Base-by-base conservation (phyloP, 2,888 invertebrate species). In the Agrochola circellaris region DNA sequence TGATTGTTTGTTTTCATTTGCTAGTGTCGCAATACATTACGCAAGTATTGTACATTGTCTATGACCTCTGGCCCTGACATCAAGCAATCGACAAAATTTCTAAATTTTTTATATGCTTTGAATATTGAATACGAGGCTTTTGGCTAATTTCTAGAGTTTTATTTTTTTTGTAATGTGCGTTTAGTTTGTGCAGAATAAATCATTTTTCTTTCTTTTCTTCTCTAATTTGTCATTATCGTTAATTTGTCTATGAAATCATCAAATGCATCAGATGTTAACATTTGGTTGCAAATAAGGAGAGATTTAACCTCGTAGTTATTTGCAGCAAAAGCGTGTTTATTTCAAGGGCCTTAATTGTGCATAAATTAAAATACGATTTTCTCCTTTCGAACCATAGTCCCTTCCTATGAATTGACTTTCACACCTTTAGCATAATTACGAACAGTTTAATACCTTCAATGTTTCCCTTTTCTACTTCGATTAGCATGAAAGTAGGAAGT, bases 291-390 rank as follows among this genome's bases (percentile, higher is more conserved):
- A 17, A n/a, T 8, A 45, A 45, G 7, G 13, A 48, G 23, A 67
- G 15, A 30, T 48, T 30, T 30, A 15, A 45, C 51, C 15, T 54
- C 38, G 13, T n/a, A 15, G 15, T 30, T n/a, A 51, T 30, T 58
- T 20, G 1, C 42, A 60, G 15, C 15, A 51, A 81, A 80, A 82
- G 26, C 51, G 17, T 75, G 26, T 78, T 77, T 68, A 34, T 78
- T 42, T 42, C 8, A 60, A 60, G 20, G 34, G 58, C 6, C 26
- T 68, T 67, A 82, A 77, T 82, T 77, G 58, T 64, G 68, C 58
- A 77, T 79, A 82, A 58, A 79, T 77, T 79, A 77, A 68, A 77
- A 77, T 77, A 79, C 77, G 62, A 58, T 79, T 82, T 58, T 20
- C 34, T 56, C 67, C 51, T 64, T 58, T 15, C 15, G 66, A 23